Evolutionary conservation across 2,113 vertebrate species (phyloP), one percentile per base, ranked within the genome.

Genomic region (Pteruthius melanotis): DNA sequence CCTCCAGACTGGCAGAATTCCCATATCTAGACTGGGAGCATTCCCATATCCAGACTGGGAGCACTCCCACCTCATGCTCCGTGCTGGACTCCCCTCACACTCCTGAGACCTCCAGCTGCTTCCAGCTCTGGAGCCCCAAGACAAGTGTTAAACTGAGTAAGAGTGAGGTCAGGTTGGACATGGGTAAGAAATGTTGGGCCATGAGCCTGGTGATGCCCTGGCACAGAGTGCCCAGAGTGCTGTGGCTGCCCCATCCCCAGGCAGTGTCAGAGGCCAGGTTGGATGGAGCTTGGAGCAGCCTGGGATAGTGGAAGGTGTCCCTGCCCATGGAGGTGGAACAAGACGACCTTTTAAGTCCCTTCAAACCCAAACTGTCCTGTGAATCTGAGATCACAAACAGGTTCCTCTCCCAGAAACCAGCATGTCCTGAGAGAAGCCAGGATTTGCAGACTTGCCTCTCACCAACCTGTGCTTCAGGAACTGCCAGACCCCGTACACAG

Each of bases 271-370:
- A 53, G 27, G 18, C 3, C 42, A 88, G 57, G 20, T 0, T 60
- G 81, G 60, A 83, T 0, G 0, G 11, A 19, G 45, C 15, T 86
- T 10, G 9, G 52, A 19, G 45, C 10, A 52, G 0, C 5, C 37
- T 13, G 8, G 3, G 0, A 1, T 1, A 2, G 19, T 27, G 56
- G 16, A 2, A 87, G 21, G 5, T 19, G 50, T n/a, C 44, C 77
- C 28, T 59, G 5, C 10, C 19, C 23, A 14, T 5, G 13, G 28
- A 17, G 24, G 13, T n/a, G 40, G 37, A 37, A 66, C 5, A 12
- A 19, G 57, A 21, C 33, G 35, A 27, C 8, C 9, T 45, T 39
- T 59, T 37, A 14, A 50, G 37, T 60, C 45, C 53, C 28, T 53
- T 60, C 45, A 39, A 45, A n/a, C 24, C 20, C 76, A 44, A 44